Conservation (phyloP, 2,113 vertebrate genomes). For the Apodemus speciosus region DNA sequence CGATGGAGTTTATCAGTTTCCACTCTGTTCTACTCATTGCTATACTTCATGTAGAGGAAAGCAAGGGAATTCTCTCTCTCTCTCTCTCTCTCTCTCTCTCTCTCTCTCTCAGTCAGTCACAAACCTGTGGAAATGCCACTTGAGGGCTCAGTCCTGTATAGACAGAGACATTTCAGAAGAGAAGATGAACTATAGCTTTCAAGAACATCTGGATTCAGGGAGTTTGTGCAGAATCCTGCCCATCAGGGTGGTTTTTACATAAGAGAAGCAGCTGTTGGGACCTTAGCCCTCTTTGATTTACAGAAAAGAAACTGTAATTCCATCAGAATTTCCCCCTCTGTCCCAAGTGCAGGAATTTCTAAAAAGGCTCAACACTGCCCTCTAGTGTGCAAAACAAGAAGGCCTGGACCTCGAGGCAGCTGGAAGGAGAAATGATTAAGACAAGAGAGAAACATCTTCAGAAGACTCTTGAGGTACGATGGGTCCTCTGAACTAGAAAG, state of each 20-base stretch:
- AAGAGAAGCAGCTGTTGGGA: conserved; percentile 48
- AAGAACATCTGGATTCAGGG: conserved; percentile 54
- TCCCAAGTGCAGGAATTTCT: not conserved
- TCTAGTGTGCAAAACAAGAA: conserved; percentile 77
- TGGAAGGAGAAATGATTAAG: not conserved
- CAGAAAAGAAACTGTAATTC: not conserved
- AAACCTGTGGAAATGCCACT: not conserved
- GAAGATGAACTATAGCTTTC: conserved; percentile 31
- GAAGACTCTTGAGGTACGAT: not conserved
- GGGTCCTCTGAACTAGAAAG: not conserved
- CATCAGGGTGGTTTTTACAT: conserved; percentile 22
- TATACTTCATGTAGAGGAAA: not conserved
- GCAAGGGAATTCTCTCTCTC: not conserved
- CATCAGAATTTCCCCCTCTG: not conserved
- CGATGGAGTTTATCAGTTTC: not conserved
- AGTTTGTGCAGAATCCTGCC: conserved; percentile 11
- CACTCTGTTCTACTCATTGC: not conserved
- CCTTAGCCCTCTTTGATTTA: conserved; percentile 12
- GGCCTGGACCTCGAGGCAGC: fast-evolving
- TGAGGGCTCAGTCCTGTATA: not conserved
- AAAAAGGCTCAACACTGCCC: conserved; percentile 80
- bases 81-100: not conserved
- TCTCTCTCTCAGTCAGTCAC: not conserved
- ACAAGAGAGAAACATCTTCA: not conserved
- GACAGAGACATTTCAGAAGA: not conserved